A percentile compares a stretch with the other conserved stretches of the same genome.
phyloP scores from a whole-genome alignment of 2,797 vertebrate species.

The Cottoperca gobio region DNA sequence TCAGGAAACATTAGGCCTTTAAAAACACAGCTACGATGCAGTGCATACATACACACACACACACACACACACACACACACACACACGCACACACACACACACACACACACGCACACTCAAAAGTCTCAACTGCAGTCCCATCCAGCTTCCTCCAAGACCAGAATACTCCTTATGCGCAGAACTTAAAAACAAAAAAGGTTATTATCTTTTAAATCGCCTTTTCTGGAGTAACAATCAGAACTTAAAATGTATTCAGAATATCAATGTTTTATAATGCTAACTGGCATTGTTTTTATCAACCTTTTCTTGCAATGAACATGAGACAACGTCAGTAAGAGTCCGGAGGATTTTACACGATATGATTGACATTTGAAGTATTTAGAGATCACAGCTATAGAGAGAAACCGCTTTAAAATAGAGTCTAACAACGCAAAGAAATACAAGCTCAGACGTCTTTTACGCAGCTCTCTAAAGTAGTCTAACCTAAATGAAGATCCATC shows the following conservation, averaged over 20 bases:
- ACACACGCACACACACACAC: conserved; percentile 47
- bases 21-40: conserved; percentile 77
- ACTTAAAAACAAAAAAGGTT: background rate
- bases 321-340: background rate
- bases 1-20: conserved; percentile 89
- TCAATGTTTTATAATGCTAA: background rate
- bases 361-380: background rate
- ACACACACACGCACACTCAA: conserved; percentile 45
- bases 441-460: background rate
- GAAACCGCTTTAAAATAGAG: background rate
- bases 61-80: conserved; percentile 45
- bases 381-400: background rate
- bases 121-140: conserved; percentile 18
- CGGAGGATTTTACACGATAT: background rate
- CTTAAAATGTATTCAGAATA: background rate
- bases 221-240: conserved; percentile 11
- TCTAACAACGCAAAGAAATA: background rate
- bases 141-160: conserved; percentile 47
- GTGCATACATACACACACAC: conserved; percentile 57
- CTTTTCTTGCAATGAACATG: background rate
- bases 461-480: background rate
- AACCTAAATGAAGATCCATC: background rate
- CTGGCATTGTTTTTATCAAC: background rate
- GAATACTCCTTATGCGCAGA: conserved; percentile 23
- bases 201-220: background rate